These are phyloP conservation scores for Sisor rabdophorus DNA, from an alignment of 2,113 vertebrate species.

Conservation along the genomic window DNA sequence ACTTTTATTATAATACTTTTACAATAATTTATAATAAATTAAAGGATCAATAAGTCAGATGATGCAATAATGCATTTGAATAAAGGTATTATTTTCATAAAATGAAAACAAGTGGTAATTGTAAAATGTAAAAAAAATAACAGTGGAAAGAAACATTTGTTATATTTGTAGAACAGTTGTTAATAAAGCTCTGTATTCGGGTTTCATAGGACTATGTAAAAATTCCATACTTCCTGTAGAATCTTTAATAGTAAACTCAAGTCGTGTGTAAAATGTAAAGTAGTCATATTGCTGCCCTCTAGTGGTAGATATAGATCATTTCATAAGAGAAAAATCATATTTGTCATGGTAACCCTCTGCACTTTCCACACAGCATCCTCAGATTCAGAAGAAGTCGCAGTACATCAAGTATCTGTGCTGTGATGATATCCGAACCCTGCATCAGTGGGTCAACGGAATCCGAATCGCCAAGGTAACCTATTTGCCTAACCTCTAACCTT, in stretches of 20 bases:
- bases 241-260: not conserved
- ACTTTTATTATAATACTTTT: not conserved
- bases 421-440: conserved; percentile 91
- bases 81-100: not conserved
- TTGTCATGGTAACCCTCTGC: conserved; percentile 15
- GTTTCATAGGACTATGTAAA: not conserved
- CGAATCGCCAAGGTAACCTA: conserved; percentile 88
- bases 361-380: conserved; percentile 78
- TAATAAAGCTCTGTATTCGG: not conserved
- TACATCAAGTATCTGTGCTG: conserved; percentile 98
- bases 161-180: not conserved
- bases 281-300: conserved; percentile 35
- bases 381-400: conserved; percentile 98
- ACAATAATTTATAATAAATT: not conserved
- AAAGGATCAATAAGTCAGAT: not conserved
- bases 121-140: not conserved
- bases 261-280: not conserved
- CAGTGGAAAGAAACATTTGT: not conserved
- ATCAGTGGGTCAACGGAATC: conserved; percentile 96
- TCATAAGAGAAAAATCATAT: not conserved
- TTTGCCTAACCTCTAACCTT: not conserved
- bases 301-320: conserved; percentile 25
- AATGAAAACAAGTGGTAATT: not conserved
- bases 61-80: not conserved
- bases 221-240: not conserved